Percentiles rank a stretch among this genome's conserved stretches.
Evolutionary conservation across 2,797 vertebrate species (phyloP).

Genomic region (Rhinichthys osculus): DNA sequence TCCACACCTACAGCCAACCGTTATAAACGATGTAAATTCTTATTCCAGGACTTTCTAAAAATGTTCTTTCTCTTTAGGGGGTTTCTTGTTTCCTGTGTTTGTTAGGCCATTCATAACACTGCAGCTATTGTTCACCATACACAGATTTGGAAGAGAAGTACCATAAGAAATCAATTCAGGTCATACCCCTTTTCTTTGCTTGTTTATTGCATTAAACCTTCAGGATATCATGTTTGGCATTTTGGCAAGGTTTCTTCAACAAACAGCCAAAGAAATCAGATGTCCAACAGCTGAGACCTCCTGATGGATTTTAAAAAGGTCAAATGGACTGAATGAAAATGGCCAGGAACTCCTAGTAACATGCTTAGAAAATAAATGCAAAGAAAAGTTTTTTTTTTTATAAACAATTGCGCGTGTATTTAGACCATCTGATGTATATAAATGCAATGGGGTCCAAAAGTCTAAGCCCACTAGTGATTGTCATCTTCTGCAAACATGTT

Average conservation of each 20-base stretch:
- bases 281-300: constrained; percentile 54
- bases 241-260: constrained; percentile 49
- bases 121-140: constrained; percentile 53
- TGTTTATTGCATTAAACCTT: constrained; percentile 59
- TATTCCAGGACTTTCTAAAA: constrained; percentile 51
- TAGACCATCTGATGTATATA: not conserved
- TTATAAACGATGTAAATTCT: not conserved
- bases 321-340: constrained; percentile 39
- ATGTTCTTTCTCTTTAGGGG: constrained; percentile 27
- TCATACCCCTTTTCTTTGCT: constrained; percentile 52
- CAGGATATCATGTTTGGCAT: constrained; percentile 42
- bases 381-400: not conserved
- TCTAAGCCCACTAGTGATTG: not conserved
- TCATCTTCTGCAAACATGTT: constrained; percentile 18
- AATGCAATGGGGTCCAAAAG: not conserved
- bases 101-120: constrained; percentile 56
- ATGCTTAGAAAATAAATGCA: not conserved
- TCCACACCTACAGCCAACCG: not conserved
- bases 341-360: not conserved
- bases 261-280: constrained; percentile 55
- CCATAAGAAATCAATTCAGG: constrained; percentile 60
- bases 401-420: not conserved
- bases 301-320: not conserved
- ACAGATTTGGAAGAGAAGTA: constrained; percentile 41
- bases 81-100: constrained; percentile 58